A percentile compares a stretch with the other conserved stretches of the same genome.
Conservation (phyloP, 2,797 vertebrate species). For the Muscicapa comitata region DNA sequence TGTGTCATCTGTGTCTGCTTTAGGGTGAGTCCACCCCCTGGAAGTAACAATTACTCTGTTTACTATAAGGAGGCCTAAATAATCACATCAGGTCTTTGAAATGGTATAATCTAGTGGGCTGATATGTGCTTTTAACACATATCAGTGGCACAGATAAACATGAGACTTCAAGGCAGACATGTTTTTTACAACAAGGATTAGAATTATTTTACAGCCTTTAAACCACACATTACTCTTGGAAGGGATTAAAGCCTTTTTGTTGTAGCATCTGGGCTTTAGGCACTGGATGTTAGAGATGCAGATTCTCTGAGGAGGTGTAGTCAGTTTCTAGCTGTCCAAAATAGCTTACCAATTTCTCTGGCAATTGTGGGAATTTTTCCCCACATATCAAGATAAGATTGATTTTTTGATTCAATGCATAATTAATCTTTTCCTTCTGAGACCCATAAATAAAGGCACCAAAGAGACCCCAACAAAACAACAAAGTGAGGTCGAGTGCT, state of each 20-base stretch:
- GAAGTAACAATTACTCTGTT: background rate
- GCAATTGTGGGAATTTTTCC: background rate
- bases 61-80: background rate
- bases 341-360: background rate
- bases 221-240: background rate
- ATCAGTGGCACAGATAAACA: background rate
- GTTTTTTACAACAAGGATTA: background rate
- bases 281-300: background rate
- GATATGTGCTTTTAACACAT: background rate
- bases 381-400: background rate
- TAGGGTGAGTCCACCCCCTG: accelerated
- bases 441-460: accelerated
- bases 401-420: background rate
- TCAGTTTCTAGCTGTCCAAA: background rate
- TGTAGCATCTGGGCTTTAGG: background rate
- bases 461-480: background rate
- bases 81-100: background rate
- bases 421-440: background rate
- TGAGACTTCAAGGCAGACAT: background rate
- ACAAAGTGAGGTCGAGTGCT: accelerated
- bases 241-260: background rate
- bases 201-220: background rate
- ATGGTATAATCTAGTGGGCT: accelerated
- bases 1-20: background rate
- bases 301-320: background rate